phyloP scores from a whole-genome alignment of 2,888 invertebrate species.

The Stegophylla sp. region DNA sequence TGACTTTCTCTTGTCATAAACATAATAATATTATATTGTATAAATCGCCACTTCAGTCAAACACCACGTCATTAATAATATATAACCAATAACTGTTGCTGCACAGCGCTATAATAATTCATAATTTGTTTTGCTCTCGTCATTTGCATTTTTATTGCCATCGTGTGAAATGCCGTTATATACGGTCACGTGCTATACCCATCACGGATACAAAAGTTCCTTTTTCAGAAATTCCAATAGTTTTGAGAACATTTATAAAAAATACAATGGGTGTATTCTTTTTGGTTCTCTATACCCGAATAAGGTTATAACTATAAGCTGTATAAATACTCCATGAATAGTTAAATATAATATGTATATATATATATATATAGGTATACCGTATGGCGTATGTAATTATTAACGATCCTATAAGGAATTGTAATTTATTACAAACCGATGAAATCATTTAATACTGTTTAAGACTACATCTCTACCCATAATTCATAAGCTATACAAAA shows the following conservation, averaged over 20 bases:
- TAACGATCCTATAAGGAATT: too few relatives aligned
- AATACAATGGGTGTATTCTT: not conserved
- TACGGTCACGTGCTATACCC: not conserved
- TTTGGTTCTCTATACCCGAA: not conserved
- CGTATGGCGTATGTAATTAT: too few relatives aligned
- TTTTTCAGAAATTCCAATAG: constrained; percentile 9
- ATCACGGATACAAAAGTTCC: not conserved
- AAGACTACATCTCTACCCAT: too few relatives aligned
- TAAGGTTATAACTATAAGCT: not conserved
- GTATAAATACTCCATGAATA: too few relatives aligned
- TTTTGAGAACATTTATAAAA: not conserved
- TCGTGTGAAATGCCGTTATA: not conserved
- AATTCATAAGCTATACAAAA: too few relatives aligned
- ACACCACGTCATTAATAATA: not conserved
- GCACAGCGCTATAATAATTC: not conserved
- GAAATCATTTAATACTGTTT: too few relatives aligned
- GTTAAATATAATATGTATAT: too few relatives aligned
- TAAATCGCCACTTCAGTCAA: not conserved
- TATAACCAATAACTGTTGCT: not conserved
- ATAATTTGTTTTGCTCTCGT: not conserved
- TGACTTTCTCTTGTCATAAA: constrained; percentile 41
- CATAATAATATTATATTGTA: not conserved
- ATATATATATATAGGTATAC: too few relatives aligned
- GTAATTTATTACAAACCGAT: too few relatives aligned
- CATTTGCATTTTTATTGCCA: not conserved